Evolutionary conservation across 2,797 vertebrate species (phyloP), one percentile per base, ranked within the genome.

Genomic region (Podarcis siculus): DNA sequence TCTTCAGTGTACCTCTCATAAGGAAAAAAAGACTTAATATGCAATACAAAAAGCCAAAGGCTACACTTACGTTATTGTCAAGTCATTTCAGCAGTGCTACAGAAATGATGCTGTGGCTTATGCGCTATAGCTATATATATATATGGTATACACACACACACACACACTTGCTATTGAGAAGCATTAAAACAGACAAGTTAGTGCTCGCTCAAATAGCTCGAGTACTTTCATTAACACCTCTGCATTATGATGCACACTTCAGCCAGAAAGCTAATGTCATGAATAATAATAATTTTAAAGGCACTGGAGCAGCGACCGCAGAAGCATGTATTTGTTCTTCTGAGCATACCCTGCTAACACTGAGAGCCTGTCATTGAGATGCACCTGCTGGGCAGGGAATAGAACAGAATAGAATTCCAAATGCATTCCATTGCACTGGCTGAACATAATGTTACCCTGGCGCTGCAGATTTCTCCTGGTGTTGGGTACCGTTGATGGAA

Each of bases 141-240:
- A 45, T 10, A 8, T 1, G 8, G 1, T 9, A 9, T 45, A 45
- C 1, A 45, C 8, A 45, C 45, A 45, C 45, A 45, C 45, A 45
- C 45, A 45, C 45, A 12, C 19, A 64, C 61, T 23, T 61, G 21
- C 58, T 64, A 64, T 64, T 19, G 61, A 64, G 61, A 64, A 15
- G 5, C 61, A 64, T 64, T 55, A 89, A 86, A 61, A 77, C 58
- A 92, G 87, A 75, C 95, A 96, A 95, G 95, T 95, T 83, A 89
- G 83, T 72, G 89, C 95, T 93, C 86, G 94, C 83, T 87, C 94
- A 95, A 95, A 95, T 91, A 89, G 67, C 30, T 61, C 35, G 32
- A 92, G 88, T 89, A 95, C 91, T 93, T 94, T 91, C 94, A 94
- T 94, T 92, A 95, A 94, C 87, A 93, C 83, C 0, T 0, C 77